Evolutionary conservation across 2,888 invertebrate genomes (phyloP).

Genomic region (Lochmaea capreae): DNA sequence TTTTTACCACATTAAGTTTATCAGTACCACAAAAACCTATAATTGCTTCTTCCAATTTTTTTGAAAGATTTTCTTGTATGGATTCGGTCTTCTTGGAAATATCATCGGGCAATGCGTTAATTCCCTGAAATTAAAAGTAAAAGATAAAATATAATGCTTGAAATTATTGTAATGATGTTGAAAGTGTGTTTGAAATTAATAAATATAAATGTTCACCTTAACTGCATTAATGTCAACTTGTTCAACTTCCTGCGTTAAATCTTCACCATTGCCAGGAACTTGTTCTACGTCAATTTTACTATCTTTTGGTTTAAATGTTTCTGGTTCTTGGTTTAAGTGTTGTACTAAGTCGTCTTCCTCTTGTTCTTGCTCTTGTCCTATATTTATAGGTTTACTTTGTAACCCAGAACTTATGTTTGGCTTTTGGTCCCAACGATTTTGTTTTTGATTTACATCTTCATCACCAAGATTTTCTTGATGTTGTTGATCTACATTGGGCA

Average conservation of each 20-base stretch:
- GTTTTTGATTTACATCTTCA: slow-evolving; percentile 27
- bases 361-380: slow-evolving; percentile 9
- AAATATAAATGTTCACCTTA: slow-evolving; percentile 10
- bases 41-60: slow-evolving; percentile 29
- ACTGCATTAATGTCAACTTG: slow-evolving; percentile 14
- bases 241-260: slow-evolving; percentile 45
- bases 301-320: not conserved
- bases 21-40: slow-evolving; percentile 29
- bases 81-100: slow-evolving; percentile 21
- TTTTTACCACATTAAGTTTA: slow-evolving; percentile 14
- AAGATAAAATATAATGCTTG: not conserved
- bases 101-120: slow-evolving; percentile 8
- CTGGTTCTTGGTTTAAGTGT: slow-evolving; percentile 29
- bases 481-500: not conserved
- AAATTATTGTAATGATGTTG: too few species aligned
- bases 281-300: not conserved
- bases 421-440: slow-evolving; percentile 11
- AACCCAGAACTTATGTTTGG: slow-evolving; percentile 16
- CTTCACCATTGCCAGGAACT: slow-evolving; percentile 4
- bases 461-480: slow-evolving; percentile 39
- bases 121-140: slow-evolving; percentile 18
- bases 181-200: not conserved
- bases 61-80: slow-evolving; percentile 25
- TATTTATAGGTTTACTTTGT: slow-evolving; percentile 1
- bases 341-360: slow-evolving; percentile 6